Base-by-base conservation (phyloP, 37 sponge, comb jelly and placozoan genomes). In the Lycopodina hypogea region DNA sequence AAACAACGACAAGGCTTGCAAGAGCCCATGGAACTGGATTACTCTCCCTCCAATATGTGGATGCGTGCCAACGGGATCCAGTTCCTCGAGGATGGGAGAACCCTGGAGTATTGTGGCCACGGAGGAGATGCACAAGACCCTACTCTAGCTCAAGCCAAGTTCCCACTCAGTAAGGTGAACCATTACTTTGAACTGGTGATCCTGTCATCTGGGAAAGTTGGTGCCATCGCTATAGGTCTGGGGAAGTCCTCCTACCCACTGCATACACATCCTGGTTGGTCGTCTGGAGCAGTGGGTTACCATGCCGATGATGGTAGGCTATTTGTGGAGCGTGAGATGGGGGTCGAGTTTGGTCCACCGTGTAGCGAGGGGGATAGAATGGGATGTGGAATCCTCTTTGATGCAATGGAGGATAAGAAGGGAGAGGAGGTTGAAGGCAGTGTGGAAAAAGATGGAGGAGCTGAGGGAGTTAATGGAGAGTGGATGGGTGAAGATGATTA, bases 111-210 rank as follows among this genome's bases (percentile, higher is more conserved):
- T 56, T 62, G 29, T 66, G 92, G 92, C 18, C 45, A 81, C 32
- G 79, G 87, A 1, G 59, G 64, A 18, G 39, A 73, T 24, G 50
- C 34, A 12, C 87, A 83, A 75, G 88, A 87, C 73, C 77, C 83
- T 29, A 87, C 88, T 21, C 61, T 90, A 12, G 94, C 94, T 17
- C 88, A 86, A 59, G 72, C 81, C 21, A 52, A 42, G 14, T 66
- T 68, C 58, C 81, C 62, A 2, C 39, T 94, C 24, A 58, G 78
- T 22, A 74, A 33, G 12, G 26, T 37, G 3, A 66, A 81, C 56
- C 91, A 86, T 74, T 90, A 94, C 56, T 94, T 94, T 84, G 94
- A 94, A 66, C 75, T 94, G 81, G 82, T 80, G 53, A 90, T 94
- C 18, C 65, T 81, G 42, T 57, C 75, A 15, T 23, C 81, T 23